Conservation (phyloP, 1,140 invertebrate genomes). For the Ceratina japonica region DNA sequence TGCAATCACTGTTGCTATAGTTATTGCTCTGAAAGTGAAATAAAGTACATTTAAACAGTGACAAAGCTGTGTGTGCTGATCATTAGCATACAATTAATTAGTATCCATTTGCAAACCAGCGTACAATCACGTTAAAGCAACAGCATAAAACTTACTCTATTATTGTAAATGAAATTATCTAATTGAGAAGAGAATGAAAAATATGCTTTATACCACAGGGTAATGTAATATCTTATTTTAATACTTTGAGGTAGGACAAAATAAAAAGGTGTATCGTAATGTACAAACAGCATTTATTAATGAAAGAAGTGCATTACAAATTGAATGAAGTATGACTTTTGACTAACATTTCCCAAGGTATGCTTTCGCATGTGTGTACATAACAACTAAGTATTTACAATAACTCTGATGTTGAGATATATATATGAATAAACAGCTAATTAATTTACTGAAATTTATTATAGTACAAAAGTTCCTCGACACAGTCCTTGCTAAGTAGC, state of each 20-base stretch:
- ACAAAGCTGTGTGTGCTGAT: not conserved
- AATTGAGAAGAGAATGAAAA: not conserved
- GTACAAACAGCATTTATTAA: slow-evolving; percentile 66
- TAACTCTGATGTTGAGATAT: slow-evolving; percentile 7
- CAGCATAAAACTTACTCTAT: slow-evolving; percentile 4
- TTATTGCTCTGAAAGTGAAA: slow-evolving; percentile 68
- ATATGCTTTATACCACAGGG: not conserved
- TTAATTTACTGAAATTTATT: not conserved
- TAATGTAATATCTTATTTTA: slow-evolving; percentile 11
- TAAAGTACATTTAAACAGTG: slow-evolving; percentile 43
- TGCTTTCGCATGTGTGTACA: not conserved
- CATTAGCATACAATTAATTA: not conserved
- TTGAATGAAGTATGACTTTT: slow-evolving; percentile 28
- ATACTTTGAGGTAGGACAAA: slow-evolving; percentile 53
- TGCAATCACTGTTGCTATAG: slow-evolving; percentile 62
- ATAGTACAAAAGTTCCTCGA: not conserved
- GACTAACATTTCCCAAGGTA: slow-evolving; percentile 30
- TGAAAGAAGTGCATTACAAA: slow-evolving; percentile 64
- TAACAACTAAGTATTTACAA: slow-evolving; percentile 26
- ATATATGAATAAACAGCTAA: slow-evolving; percentile 5
- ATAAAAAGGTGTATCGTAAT: slow-evolving; percentile 54
- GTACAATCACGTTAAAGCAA: not conserved
- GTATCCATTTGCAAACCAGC: not conserved
- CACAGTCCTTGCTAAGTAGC: not conserved
- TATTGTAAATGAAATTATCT: not conserved